Evolutionary conservation across 2,113 vertebrate genomes (phyloP).

Genomic region (Neopipo cinnamomea): DNA sequence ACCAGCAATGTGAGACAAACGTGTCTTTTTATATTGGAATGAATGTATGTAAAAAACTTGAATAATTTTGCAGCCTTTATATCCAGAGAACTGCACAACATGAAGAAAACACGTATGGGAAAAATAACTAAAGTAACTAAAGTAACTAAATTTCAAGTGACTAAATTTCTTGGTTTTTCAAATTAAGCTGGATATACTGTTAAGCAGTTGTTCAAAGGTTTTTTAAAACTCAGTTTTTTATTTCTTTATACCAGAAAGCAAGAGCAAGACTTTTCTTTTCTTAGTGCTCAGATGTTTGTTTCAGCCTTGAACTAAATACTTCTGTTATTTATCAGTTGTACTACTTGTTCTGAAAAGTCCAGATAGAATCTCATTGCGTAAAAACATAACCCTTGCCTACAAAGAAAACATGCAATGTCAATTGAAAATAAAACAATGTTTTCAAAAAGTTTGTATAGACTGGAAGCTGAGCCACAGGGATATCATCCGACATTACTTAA

Average conservation of each 20-base stretch:
- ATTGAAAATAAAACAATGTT: background rate
- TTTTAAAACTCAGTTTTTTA: background rate
- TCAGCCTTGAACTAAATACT: conserved; percentile 17
- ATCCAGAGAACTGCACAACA: background rate
- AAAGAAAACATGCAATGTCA: background rate
- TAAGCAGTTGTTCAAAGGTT: background rate
- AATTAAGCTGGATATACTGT: background rate
- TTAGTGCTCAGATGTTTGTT: background rate
- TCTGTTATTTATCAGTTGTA: background rate
- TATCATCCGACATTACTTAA: background rate
- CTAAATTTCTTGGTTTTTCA: background rate
- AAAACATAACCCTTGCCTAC: background rate
- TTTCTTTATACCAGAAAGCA: background rate
- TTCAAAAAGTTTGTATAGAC: background rate
- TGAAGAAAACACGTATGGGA: background rate
- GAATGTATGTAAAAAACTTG: background rate
- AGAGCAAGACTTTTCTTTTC: background rate
- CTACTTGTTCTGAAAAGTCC: background rate
- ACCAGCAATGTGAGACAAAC: background rate
- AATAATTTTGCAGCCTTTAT: background rate
- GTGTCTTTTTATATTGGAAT: background rate
- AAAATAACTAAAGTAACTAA: background rate
- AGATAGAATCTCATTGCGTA: background rate
- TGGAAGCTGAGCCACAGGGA: background rate
- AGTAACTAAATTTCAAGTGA: background rate